Evolutionary conservation across 2,797 vertebrate genomes (phyloP).

Genomic region (Sebastes vulpes): DNA sequence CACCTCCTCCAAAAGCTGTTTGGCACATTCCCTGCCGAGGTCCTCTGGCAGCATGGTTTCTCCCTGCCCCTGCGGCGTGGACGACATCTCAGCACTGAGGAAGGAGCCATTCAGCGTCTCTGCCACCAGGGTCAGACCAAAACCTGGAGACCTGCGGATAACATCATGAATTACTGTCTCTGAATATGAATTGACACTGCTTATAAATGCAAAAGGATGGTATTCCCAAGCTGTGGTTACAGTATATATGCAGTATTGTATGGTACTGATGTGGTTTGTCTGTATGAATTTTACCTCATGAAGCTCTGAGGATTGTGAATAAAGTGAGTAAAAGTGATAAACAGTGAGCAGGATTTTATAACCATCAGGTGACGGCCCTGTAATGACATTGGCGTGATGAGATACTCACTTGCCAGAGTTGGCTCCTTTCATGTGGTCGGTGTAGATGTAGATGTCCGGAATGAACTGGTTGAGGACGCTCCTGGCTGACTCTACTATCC

Average conservation of each 20-base stretch:
- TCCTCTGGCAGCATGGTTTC: conserved; percentile 91
- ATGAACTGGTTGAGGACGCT: conserved; percentile 94
- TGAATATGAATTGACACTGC: neutral
- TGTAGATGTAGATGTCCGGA: conserved; percentile 97
- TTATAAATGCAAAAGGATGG: neutral
- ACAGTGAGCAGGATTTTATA: neutral
- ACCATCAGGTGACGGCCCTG: neutral
- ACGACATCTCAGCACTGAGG: conserved; percentile 93
- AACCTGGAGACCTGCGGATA: conserved; percentile 92
- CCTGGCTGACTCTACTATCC: conserved; percentile 94
- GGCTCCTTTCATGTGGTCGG: conserved; percentile 96
- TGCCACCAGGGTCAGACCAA: conserved; percentile 93
- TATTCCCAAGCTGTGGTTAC: neutral
- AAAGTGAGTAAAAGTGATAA: neutral
- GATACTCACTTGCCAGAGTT: conserved; percentile 94
- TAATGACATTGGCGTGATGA: neutral
- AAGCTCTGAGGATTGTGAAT: neutral
- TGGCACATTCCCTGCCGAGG: conserved; percentile 92
- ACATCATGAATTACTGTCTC: neutral
- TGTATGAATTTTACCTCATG: neutral
- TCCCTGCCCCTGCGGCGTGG: conserved; percentile 93
- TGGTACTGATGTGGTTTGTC: neutral
- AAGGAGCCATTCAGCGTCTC: conserved; percentile 92
- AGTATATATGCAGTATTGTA: neutral
- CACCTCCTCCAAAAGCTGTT: conserved; percentile 93